Evolutionary conservation across 2,888 invertebrate genomes (phyloP).

Genomic region (Eupithecia pulchellata): DNA sequence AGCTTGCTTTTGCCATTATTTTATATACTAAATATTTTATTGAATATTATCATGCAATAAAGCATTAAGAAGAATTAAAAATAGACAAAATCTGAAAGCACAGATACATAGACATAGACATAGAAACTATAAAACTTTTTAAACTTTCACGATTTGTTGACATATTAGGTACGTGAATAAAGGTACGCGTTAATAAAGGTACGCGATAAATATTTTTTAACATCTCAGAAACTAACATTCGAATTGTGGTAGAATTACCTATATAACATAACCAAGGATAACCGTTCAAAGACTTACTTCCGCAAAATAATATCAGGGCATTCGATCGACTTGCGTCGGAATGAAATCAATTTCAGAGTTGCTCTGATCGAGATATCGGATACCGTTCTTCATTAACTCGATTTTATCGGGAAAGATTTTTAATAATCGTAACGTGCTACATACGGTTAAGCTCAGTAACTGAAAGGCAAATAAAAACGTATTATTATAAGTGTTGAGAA

Average conservation of each 20-base stretch:
- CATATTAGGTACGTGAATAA: too few relatives aligned
- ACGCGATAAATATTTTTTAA: too few relatives aligned
- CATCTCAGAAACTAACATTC: conserved; percentile 13
- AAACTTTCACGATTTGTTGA: too few relatives aligned
- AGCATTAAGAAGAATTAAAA: too few relatives aligned
- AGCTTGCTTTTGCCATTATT: too few relatives aligned
- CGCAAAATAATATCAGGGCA: conserved; percentile 70
- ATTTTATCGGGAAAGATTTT: conserved; percentile 81
- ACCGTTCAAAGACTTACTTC: conserved; percentile 64
- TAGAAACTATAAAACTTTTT: too few relatives aligned
- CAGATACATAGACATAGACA: too few relatives aligned
- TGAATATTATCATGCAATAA: too few relatives aligned
- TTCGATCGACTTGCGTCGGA: conserved; percentile 72
- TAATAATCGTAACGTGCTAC: conserved; percentile 74
- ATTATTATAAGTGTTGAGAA: background rate
- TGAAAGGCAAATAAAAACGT: background rate
- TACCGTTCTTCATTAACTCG: conserved; percentile 83
- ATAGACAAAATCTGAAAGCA: conserved; percentile 28
- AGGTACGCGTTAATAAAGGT: too few relatives aligned
- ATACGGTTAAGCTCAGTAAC: conserved; percentile 5
- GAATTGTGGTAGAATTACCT: conserved; percentile 18
- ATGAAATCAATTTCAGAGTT: conserved; percentile 81
- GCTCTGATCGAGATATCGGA: conserved; percentile 70
- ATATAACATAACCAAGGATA: conserved; percentile 43
- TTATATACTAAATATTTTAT: too few relatives aligned